Evolutionary conservation across 2,888 invertebrate genomes (phyloP).

Genomic region (Ischnus inquisitorius): DNA sequence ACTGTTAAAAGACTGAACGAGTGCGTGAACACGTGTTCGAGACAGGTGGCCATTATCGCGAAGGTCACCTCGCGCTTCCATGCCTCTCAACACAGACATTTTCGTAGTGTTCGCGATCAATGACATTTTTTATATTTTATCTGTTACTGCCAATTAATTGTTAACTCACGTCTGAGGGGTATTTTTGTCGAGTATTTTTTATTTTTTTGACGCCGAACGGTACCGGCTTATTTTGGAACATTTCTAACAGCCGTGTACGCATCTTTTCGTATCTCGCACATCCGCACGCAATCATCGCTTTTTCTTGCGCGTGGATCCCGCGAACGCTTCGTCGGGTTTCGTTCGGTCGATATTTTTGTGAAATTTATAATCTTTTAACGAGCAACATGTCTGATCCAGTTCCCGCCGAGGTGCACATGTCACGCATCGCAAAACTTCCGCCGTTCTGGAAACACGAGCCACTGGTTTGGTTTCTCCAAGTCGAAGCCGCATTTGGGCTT

Average conservation of each 20-base stretch:
- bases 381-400: not conserved
- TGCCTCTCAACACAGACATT: too few species aligned
- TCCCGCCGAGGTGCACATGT: not conserved
- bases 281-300: not conserved
- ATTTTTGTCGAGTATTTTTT: not conserved
- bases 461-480: conserved; percentile 13
- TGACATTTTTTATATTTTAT: not conserved
- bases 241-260: not conserved
- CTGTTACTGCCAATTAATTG: not conserved
- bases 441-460: conserved; percentile 38
- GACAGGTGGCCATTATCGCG: not conserved
- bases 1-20: not conserved
- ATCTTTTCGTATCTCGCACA: not conserved
- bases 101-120: not conserved
- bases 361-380: not conserved
- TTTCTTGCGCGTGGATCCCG: not conserved
- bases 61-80: not conserved
- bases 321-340: not conserved
- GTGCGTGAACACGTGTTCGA: not conserved
- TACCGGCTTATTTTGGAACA: not conserved
- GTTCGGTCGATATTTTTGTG: not conserved
- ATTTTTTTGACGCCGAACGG: not conserved
- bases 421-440: not conserved
- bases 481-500: conserved; percentile 18
- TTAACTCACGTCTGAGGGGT: not conserved